Evolutionary conservation across 2,888 invertebrate species (phyloP).

Genomic region (Sympetrum striolatum): DNA sequence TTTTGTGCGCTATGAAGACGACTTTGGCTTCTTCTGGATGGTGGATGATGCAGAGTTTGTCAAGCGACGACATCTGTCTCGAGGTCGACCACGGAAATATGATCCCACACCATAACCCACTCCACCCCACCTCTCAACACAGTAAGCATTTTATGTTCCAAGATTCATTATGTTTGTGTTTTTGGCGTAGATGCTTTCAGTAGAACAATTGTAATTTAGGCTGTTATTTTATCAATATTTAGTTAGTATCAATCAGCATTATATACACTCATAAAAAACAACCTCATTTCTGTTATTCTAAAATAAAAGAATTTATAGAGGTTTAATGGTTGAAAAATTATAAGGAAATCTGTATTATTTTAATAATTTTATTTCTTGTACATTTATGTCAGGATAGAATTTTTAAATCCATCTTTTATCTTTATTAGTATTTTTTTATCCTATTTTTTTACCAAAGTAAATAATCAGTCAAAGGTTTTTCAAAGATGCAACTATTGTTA

Average conservation of each 20-base stretch:
- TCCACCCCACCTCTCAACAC: constrained; percentile 69
- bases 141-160: constrained; percentile 66
- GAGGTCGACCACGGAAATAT: constrained; percentile 96
- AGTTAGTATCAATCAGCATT: neutral
- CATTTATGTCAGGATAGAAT: too few species aligned
- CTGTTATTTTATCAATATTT: neutral
- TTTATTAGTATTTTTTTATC: too few species aligned
- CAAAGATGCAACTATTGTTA: too few species aligned
- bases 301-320: too few species aligned
- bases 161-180: constrained; percentile 47
- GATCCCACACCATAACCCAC: constrained; percentile 79
- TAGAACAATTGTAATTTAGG: constrained; percentile 2
- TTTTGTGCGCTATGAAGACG: constrained; percentile 98
- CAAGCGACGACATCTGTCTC: constrained; percentile 94
- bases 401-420: too few species aligned
- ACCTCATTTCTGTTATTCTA: too few species aligned
- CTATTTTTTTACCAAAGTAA: too few species aligned
- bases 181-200: constrained; percentile 17
- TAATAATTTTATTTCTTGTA: too few species aligned
- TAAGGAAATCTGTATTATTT: too few species aligned
- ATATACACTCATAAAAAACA: too few species aligned
- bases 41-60: constrained; percentile 98
- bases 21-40: constrained; percentile 99
- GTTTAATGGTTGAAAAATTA: too few species aligned
- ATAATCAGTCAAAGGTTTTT: too few species aligned